phyloP scores from a whole-genome alignment of 2,888 invertebrate species.

The Rhamphomyia laevipes region DNA sequence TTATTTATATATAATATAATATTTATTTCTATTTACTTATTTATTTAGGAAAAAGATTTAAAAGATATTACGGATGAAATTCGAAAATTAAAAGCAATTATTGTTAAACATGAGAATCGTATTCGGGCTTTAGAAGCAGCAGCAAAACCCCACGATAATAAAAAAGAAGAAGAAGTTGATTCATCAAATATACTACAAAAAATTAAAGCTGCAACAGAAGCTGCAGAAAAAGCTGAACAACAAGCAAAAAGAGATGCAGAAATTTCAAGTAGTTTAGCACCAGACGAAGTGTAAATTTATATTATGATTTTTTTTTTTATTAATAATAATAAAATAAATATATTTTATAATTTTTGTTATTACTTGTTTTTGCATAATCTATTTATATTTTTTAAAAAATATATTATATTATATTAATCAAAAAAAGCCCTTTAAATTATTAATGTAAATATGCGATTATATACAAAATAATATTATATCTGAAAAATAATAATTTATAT shows the following conservation, averaged over 20 bases:
- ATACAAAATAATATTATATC: too few species aligned
- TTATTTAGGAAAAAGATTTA: slow-evolving; percentile 44
- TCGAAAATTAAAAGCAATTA: slow-evolving; percentile 83
- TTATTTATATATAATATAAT: background rate
- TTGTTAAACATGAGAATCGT: slow-evolving; percentile 81
- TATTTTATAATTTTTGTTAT: too few species aligned
- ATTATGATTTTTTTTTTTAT: background rate
- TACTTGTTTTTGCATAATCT: too few species aligned
- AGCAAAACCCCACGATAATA: slow-evolving; percentile 25
- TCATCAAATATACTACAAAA: slow-evolving; percentile 14
- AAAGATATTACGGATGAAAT: slow-evolving; percentile 83
- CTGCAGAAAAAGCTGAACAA: slow-evolving; percentile 22
- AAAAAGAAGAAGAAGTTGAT: slow-evolving; percentile 25
- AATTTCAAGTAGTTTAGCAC: slow-evolving; percentile 22
- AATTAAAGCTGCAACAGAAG: slow-evolving; percentile 8
- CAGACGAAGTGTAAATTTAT: slow-evolving; percentile 29
- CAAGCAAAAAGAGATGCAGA: slow-evolving; percentile 7
- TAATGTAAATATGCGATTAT: too few species aligned
- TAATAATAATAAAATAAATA: background rate
- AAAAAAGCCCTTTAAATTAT: too few species aligned
- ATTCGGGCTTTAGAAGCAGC: slow-evolving; percentile 37
- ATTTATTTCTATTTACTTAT: background rate
- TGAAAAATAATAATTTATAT: too few species aligned
- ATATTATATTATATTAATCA: too few species aligned
- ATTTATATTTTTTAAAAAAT: too few species aligned